Conservation (phyloP, 1,140 invertebrate species). For the Campoletis sonorensis region DNA sequence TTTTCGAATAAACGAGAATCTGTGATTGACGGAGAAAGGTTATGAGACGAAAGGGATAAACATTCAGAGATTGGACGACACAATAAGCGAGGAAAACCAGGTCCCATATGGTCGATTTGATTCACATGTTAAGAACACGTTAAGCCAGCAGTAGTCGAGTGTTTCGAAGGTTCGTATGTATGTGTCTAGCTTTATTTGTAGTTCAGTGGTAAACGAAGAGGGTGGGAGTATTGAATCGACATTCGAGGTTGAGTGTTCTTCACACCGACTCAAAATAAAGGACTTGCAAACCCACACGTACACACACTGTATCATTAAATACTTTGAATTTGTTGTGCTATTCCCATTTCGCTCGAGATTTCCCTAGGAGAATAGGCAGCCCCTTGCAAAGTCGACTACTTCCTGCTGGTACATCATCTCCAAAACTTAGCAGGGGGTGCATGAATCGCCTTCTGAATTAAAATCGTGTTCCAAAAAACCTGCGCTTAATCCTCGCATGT, state of each 20-base stretch:
- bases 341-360: too few species aligned
- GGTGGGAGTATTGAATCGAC: neutral
- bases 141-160: neutral
- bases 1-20: neutral
- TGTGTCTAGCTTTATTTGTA: neutral
- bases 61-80: neutral
- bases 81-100: neutral
- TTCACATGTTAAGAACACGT: neutral
- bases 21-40: neutral
- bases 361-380: too few species aligned
- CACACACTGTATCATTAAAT: too few species aligned
- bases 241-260: neutral
- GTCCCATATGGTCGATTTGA: neutral
- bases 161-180: neutral
- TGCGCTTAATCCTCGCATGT: neutral
- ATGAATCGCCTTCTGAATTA: neutral
- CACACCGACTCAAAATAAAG: neutral
- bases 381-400: neutral
- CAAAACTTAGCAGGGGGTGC: neutral
- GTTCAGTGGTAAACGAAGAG: neutral
- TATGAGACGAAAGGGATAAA: neutral
- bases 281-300: too few species aligned
- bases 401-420: neutral
- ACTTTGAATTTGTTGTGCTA: too few species aligned
- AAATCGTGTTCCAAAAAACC: neutral